These are phyloP conservation scores for Sebastes itinus DNA, from an alignment of 2,797 vertebrate species.

Conservation along the genomic window DNA sequence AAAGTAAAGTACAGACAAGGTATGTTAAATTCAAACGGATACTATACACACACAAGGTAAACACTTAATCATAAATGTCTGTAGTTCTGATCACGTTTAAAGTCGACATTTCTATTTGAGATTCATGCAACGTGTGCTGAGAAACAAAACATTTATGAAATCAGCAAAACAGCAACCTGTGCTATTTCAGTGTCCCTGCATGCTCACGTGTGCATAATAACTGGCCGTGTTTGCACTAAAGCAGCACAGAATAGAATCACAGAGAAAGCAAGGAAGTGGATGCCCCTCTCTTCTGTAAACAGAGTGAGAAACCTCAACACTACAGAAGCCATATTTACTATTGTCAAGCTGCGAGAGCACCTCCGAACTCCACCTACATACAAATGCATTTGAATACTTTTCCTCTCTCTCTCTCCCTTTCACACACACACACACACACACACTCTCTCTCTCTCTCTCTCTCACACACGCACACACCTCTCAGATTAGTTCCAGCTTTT, in stretches of 20 bases:
- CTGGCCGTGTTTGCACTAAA: neutral
- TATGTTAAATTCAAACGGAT: neutral
- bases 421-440: slow-evolving; percentile 25
- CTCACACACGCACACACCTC: slow-evolving; percentile 37
- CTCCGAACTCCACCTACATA: slow-evolving; percentile 19
- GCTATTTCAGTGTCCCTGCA: neutral
- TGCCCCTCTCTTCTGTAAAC: slow-evolving; percentile 12
- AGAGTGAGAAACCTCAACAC: neutral
- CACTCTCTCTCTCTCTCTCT: slow-evolving; percentile 7
- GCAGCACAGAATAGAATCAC: slow-evolving; percentile 19
- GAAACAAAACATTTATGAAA: neutral
- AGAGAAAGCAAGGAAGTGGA: slow-evolving; percentile 30
- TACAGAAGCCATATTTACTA: slow-evolving; percentile 24
- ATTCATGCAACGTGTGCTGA: neutral
- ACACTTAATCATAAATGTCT: neutral
- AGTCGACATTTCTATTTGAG: neutral
- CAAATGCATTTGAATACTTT: slow-evolving; percentile 15
- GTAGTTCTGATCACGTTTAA: neutral
- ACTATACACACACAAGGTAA: too few relatives aligned
- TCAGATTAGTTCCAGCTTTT: slow-evolving; percentile 83
- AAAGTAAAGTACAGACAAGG: neutral
- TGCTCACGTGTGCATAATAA: slow-evolving; percentile 5
- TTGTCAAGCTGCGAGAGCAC: slow-evolving; percentile 4
- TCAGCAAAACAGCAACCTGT: neutral
- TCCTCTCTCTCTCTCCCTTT: neutral